phyloP scores from a whole-genome alignment of 2,888 invertebrate genomes.

The Xylota sylvarum region DNA sequence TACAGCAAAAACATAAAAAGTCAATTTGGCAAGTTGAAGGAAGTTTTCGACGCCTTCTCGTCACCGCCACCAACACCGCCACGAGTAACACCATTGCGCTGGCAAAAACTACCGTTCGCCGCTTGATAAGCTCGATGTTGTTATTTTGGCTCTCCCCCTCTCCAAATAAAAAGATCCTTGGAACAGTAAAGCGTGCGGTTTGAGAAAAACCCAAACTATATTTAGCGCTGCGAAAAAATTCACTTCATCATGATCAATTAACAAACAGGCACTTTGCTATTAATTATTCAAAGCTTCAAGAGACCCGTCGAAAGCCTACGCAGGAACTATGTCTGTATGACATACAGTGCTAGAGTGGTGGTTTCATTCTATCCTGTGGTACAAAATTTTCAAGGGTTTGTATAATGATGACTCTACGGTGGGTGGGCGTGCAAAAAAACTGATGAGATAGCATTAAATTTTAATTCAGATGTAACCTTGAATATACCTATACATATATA shows the following conservation, averaged over 20 bases:
- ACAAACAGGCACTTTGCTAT: conserved; percentile 44
- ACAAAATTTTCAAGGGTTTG: neutral
- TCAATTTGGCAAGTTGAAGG: conserved; percentile 61
- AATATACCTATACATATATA: conserved; percentile 6
- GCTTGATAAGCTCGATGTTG: conserved; percentile 17
- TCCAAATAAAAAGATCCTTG: neutral
- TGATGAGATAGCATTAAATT: conserved; percentile 67
- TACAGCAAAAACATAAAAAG: conserved; percentile 64
- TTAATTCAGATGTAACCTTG: conserved; percentile 61
- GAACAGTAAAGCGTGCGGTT: neutral
- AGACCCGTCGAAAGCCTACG: conserved; percentile 5
- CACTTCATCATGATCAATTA: conserved; percentile 68
- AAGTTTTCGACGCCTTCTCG: conserved; percentile 39
- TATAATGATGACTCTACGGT: neutral
- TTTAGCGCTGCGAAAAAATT: conserved; percentile 25
- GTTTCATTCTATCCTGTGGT: neutral
- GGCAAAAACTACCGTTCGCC: neutral
- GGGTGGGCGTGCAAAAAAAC: conserved; percentile 27
- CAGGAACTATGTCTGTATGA: neutral
- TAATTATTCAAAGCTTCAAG: conserved; percentile 57
- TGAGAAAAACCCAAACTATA: conserved; percentile 29
- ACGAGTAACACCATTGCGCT: neutral
- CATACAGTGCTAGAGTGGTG: neutral
- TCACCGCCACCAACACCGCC: conserved; percentile 13
- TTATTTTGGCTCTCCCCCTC: neutral